Percentiles rank a stretch among this genome's conserved stretches.
phyloP scores from a whole-genome alignment of 2,113 vertebrate species.

The Todiramphus saurophagus region DNA sequence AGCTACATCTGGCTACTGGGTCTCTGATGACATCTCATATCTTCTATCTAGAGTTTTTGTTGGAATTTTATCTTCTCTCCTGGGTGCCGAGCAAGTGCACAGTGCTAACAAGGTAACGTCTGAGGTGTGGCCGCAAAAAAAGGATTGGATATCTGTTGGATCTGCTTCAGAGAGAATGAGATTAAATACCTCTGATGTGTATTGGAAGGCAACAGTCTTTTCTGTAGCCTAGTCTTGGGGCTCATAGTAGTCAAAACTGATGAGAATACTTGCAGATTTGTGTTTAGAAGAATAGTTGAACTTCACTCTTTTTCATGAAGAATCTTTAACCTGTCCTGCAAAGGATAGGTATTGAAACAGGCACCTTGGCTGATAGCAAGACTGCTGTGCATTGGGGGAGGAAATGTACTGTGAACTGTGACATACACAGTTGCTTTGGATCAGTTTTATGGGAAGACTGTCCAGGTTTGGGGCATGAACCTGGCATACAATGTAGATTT shows the following conservation, averaged over 20 bases:
- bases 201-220: not conserved
- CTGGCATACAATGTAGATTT: conserved; percentile 99
- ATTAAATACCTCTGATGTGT: not conserved
- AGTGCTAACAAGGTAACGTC: not conserved
- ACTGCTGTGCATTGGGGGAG: rapidly evolving
- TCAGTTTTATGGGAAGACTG: not conserved
- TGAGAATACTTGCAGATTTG: not conserved
- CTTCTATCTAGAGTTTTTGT: conserved; percentile 68
- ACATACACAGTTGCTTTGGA: not conserved
- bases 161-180: not conserved
- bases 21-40: conserved; percentile 87
- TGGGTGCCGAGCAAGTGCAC: conserved; percentile 33
- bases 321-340: not conserved
- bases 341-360: not conserved
- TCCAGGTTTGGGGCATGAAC: conserved; percentile 87
- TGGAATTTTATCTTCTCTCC: conserved; percentile 71
- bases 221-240: not conserved
- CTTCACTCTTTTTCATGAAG: not conserved
- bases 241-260: not conserved
- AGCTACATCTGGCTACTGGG: conserved; percentile 99
- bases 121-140: not conserved
- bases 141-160: conserved; percentile 23
- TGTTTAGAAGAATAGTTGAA: not conserved
- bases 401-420: not conserved
- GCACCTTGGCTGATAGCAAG: not conserved